Base-by-base conservation (phyloP, 92 coral and sea anemone species). In the Pocillopora meandrina region DNA sequence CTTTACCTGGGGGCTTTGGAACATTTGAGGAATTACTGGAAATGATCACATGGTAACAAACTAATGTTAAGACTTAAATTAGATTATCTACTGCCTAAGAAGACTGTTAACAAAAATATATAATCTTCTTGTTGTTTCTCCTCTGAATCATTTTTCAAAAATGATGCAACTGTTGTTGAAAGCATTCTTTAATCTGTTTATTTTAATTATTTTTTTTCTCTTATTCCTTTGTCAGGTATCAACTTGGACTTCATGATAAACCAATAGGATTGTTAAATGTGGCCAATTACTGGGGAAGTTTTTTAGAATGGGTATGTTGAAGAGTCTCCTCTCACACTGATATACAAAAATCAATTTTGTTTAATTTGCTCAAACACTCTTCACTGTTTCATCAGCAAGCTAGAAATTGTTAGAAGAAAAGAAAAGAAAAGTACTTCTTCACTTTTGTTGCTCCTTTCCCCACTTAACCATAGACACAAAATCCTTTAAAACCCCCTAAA, bases 1-100 rank as follows among this genome's bases (percentile, higher is more conserved):
- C 98, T 79, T 84, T 95, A 20, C 98, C 98, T 42, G 98, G 98
- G 49, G 98, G 98, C 9, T 90, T 80, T 88, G 98, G 98, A 17
- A 93, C 98, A 56, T 58, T 89, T 31, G 98, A 95, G 78, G 98
- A 95, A 84, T 72, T 95, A 20, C 72, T 95, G 69, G 98, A 95
- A 89, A 93, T 95, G 98, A 94, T 93, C 72, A 93, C 95, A 16
- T 93, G 98, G 98, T 95, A 72, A 72, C 15, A 59, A 26, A 36
- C 56, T 34, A 20, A 18, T 1, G 15, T 64, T 64, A 19, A 64
- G 23, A 64, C 23, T 7, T 59, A 7, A 59, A 16, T 7, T 10
- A 64, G 52, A 42, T 42, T 42, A 42, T 42, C 52, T 42, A 3
- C 23, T 64, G 68, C 23, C 20, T 4, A 9, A 64, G 19, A 18